A percentile compares a stretch with the other conserved stretches of the same genome.
These are phyloP conservation scores for Drosophila bipectinata DNA, from an alignment of 1,140 invertebrate genomes.

Conservation along the genomic window DNA sequence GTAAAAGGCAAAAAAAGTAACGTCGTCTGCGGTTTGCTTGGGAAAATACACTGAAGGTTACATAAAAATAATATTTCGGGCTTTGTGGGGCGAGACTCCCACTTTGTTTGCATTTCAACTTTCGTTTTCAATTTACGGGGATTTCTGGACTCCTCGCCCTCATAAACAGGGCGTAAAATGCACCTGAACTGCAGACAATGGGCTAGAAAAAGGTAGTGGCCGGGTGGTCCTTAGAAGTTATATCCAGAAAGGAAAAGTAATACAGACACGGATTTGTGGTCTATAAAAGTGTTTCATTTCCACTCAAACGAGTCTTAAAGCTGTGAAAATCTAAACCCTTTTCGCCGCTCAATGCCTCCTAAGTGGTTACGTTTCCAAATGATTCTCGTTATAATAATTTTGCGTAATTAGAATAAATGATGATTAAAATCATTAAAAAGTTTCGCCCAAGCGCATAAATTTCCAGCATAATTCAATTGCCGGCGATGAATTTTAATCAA, in stretches of 20 bases:
- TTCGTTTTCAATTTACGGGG: slow-evolving; percentile 76
- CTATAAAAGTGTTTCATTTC: background rate
- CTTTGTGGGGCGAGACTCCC: slow-evolving; percentile 1
- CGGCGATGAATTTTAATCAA: slow-evolving; percentile 62
- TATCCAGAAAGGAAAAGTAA: background rate
- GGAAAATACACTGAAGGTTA: slow-evolving; percentile 22
- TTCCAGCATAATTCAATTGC: slow-evolving; percentile 66
- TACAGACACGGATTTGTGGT: background rate
- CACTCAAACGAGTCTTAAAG: background rate
- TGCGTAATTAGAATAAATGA: slow-evolving; percentile 63
- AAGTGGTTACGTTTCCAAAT: slow-evolving; percentile 21
- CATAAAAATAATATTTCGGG: slow-evolving; percentile 74
- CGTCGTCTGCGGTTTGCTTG: slow-evolving; percentile 38
- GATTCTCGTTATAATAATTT: slow-evolving; percentile 32
- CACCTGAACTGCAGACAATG: slow-evolving; percentile 68
- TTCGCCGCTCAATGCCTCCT: background rate
- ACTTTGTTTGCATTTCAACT: slow-evolving; percentile 67
- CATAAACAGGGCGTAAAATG: slow-evolving; percentile 69
- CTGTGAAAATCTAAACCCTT: slow-evolving; percentile 1
- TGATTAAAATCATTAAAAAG: slow-evolving; percentile 67
- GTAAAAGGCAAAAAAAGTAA: background rate
- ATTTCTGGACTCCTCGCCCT: slow-evolving; percentile 38
- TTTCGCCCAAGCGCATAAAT: slow-evolving; percentile 61
- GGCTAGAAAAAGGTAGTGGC: background rate
- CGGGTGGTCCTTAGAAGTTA: background rate